A percentile compares a stretch with the other conserved stretches of the same genome.
These are phyloP conservation scores for Galbula dea DNA, from an alignment of 2,113 vertebrate species.

Conservation along the genomic window DNA sequence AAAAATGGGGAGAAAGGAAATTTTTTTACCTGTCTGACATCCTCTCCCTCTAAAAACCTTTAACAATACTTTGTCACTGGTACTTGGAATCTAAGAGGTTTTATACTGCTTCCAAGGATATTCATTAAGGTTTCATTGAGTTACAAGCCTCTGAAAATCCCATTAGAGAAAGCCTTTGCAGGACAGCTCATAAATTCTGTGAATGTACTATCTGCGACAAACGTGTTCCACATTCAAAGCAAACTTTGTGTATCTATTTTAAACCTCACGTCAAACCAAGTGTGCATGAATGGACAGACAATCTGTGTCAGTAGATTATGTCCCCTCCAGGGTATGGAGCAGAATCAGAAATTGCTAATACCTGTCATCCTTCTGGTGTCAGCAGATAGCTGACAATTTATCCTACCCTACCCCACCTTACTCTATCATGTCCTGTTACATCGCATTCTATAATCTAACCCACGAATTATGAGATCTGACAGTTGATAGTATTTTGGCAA, in stretches of 20 bases:
- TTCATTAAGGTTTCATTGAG: slow-evolving; percentile 37
- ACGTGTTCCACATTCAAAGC: slow-evolving; percentile 7
- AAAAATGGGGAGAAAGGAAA: background rate
- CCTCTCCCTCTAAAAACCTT: background rate
- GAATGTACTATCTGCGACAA: background rate
- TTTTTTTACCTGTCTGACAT: slow-evolving; percentile 8
- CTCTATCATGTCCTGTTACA: rapidly evolving
- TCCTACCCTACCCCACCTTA: background rate
- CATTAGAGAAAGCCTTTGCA: background rate
- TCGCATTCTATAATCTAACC: background rate
- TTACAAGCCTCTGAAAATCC: slow-evolving; percentile 40
- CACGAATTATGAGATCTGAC: background rate
- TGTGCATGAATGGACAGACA: rapidly evolving
- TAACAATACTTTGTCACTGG: background rate
- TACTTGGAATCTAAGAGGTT: background rate
- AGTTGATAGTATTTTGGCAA: background rate
- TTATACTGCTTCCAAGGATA: slow-evolving; percentile 18
- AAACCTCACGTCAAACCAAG: background rate
- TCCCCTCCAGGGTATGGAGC: background rate
- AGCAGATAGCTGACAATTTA: background rate
- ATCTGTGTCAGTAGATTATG: background rate
- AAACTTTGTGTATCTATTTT: background rate
- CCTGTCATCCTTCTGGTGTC: background rate
- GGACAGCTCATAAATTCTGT: slow-evolving; percentile 3
- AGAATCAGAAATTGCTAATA: background rate